A percentile compares a stretch with the other conserved stretches of the same genome.
These are phyloP conservation scores for Cossypha caffra DNA, from an alignment of 2,797 vertebrate genomes.

Conservation along the genomic window DNA sequence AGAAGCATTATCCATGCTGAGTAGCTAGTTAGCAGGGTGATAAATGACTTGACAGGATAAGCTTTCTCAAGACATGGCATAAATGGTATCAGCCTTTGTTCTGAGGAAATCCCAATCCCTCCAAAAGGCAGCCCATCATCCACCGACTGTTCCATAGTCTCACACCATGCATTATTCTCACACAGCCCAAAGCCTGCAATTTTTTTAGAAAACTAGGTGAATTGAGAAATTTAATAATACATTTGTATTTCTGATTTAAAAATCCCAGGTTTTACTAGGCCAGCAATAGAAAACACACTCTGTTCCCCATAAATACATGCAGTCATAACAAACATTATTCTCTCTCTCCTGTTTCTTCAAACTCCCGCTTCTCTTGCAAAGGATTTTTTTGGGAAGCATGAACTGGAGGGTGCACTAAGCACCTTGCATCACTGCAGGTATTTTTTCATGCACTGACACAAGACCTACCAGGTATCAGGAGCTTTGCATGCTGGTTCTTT, in stretches of 20 bases:
- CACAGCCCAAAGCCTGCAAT: background rate
- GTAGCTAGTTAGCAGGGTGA: conserved; percentile 23
- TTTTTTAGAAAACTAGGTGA: background rate
- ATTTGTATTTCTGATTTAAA: background rate
- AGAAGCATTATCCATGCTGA: conserved; percentile 21
- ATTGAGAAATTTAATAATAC: background rate
- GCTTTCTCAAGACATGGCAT: conserved; percentile 9
- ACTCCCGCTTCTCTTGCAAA: background rate
- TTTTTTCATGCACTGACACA: background rate
- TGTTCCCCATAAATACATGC: background rate
- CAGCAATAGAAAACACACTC: background rate
- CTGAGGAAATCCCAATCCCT: conserved; percentile 4
- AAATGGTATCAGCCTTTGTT: conserved; percentile 23
- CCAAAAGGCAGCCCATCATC: background rate
- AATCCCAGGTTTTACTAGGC: background rate
- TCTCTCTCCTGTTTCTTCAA: background rate
- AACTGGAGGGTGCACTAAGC: background rate
- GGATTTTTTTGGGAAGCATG: background rate
- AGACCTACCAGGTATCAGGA: background rate
- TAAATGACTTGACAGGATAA: conserved; percentile 36
- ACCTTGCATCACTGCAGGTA: background rate
- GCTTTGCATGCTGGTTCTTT: background rate
- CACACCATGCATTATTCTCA: background rate
- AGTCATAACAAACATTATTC: background rate
- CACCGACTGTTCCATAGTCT: background rate